A percentile compares a stretch with the other conserved stretches of the same genome.
Conservation (phyloP, 2,797 vertebrate species). For the Hephaestus fuliginosus region DNA sequence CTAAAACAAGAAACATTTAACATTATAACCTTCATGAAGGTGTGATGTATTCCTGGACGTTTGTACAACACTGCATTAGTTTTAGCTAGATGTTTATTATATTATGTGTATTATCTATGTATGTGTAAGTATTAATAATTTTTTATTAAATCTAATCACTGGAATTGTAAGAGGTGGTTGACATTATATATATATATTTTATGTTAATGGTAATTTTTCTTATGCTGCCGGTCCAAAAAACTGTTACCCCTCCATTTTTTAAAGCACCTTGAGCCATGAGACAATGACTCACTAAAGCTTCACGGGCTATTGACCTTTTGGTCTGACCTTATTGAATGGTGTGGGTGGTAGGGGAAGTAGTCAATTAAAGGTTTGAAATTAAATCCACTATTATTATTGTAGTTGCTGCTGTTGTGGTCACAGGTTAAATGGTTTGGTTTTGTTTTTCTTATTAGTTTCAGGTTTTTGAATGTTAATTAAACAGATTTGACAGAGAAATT, state of each 20-base stretch:
- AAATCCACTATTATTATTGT: not conserved
- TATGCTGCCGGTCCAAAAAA: not conserved
- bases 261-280: not conserved
- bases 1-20: not conserved
- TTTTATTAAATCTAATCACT: not conserved
- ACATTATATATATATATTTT: no score
- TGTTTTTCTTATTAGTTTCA: not conserved
- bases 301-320: not conserved
- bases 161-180: no score
- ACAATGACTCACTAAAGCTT: not conserved
- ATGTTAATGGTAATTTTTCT: not conserved
- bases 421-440: not conserved
- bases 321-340: constrained; percentile 12
- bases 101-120: not conserved
- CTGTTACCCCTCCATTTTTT: not conserved
- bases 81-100: not conserved
- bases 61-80: not conserved
- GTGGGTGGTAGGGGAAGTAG: not conserved
- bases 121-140: no score
- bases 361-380: constrained; percentile 17
- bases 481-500: not conserved
- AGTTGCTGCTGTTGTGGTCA: constrained; percentile 6
- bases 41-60: not conserved
- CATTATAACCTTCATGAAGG: not conserved
- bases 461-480: not conserved